phyloP scores from a whole-genome alignment of 2,888 invertebrate genomes.

The Panzeria rudis region DNA sequence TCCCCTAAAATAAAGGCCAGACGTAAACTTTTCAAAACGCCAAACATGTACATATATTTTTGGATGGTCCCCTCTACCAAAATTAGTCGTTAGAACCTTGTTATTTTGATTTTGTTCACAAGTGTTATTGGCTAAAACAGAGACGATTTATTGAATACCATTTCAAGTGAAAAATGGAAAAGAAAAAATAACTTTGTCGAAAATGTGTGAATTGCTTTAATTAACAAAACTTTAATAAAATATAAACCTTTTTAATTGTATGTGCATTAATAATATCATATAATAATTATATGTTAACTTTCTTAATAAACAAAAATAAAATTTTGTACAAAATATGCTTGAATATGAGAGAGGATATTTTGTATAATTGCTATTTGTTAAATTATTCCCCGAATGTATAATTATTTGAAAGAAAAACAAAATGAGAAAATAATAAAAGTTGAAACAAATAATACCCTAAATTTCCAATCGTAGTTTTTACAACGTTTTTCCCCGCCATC shows the following conservation, averaged over 20 bases:
- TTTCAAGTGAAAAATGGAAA: too few relatives aligned
- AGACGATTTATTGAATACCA: too few relatives aligned
- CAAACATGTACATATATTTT: too few relatives aligned
- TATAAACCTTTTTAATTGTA: constrained; percentile 27
- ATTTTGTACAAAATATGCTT: constrained; percentile 73
- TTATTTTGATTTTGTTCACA: too few relatives aligned
- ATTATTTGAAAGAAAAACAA: constrained; percentile 23
- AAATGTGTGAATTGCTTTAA: constrained; percentile 37
- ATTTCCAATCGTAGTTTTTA: constrained; percentile 85
- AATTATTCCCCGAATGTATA: constrained; percentile 54
- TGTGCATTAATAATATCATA: constrained; percentile 24
- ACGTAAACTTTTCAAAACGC: too few relatives aligned
- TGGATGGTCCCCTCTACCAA: too few relatives aligned
- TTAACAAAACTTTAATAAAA: constrained; percentile 21
- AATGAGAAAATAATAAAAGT: constrained; percentile 48
- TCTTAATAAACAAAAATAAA: constrained; percentile 45
- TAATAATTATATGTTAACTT: constrained; percentile 32
- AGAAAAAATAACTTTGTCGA: background rate
- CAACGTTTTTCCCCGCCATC: constrained; percentile 81
- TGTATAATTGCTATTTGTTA: constrained; percentile 48
- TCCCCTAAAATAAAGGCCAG: too few relatives aligned
- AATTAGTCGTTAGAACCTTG: too few relatives aligned
- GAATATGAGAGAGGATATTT: constrained; percentile 58
- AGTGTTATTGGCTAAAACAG: too few relatives aligned
- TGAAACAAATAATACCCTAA: constrained; percentile 84